Conservation (phyloP, 1,140 invertebrate genomes). For the silkworm (Bombyx mori) region DNA sequence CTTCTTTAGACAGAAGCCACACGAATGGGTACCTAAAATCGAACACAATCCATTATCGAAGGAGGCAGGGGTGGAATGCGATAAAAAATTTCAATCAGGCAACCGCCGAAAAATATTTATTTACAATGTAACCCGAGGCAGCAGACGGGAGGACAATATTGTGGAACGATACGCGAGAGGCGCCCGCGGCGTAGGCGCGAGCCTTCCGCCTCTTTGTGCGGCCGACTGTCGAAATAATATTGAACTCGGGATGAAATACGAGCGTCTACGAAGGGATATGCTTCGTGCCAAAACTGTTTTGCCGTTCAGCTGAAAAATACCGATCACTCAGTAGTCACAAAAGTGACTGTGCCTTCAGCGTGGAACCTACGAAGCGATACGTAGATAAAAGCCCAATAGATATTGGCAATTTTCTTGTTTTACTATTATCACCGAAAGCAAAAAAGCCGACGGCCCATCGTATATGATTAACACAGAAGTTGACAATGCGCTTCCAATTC, state of each 20-base stretch:
- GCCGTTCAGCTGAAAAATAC: constrained; percentile 57
- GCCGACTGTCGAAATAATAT: constrained; percentile 62
- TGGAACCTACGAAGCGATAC: too few species aligned
- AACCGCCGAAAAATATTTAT: constrained; percentile 56
- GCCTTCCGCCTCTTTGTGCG: constrained; percentile 61
- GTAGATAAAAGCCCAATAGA: too few species aligned
- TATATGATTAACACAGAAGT: too few species aligned
- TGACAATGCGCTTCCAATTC: too few species aligned
- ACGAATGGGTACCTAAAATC: constrained; percentile 30
- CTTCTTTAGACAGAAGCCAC: constrained; percentile 22
- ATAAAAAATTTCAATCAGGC: constrained; percentile 68
- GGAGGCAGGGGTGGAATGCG: constrained; percentile 47
- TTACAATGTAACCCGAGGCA: constrained; percentile 65
- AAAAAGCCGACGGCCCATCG: too few species aligned
- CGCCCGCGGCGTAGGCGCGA: constrained; percentile 37
- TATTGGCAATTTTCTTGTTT: too few species aligned
- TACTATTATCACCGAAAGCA: too few species aligned
- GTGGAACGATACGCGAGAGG: constrained; percentile 45
- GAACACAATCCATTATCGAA: constrained; percentile 44
- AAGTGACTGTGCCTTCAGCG: too few species aligned
- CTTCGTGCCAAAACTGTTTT: constrained; percentile 51
- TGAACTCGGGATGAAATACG: constrained; percentile 65
- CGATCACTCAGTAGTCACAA: constrained; percentile 36
- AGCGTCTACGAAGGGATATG: constrained; percentile 42
- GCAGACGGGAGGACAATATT: constrained; percentile 61